phyloP scores from a whole-genome alignment of 2,797 vertebrate species.

The Steatocranus sp. region DNA sequence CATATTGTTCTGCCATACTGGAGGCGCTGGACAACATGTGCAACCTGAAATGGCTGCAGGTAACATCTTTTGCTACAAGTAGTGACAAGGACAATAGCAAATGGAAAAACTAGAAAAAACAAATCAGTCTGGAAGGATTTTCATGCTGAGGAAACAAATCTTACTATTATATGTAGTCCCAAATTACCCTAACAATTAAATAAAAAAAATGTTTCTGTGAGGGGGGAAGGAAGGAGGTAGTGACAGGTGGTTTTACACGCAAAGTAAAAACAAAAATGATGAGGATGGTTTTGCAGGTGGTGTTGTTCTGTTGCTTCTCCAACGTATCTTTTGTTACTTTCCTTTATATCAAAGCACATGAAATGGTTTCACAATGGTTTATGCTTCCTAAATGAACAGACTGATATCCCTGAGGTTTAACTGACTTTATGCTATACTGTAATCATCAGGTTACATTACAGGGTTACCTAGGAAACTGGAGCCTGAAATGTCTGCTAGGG shows the following conservation, averaged over 20 bases:
- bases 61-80: neutral
- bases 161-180: neutral
- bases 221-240: neutral
- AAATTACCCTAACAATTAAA: neutral
- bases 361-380: neutral
- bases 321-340: neutral
- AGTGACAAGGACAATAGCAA: neutral
- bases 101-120: neutral
- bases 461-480: neutral
- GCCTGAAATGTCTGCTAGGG: neutral
- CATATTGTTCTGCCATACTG: neutral
- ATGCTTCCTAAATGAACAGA: neutral
- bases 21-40: neutral
- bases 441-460: neutral
- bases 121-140: neutral
- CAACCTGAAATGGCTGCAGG: neutral
- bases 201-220: neutral
- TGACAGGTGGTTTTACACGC: neutral
- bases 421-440: neutral
- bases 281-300: neutral
- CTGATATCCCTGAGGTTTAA: neutral
- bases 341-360: neutral
- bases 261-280: neutral
- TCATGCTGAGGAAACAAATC: neutral
- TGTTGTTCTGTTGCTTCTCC: neutral